These are phyloP conservation scores for Camponotus pennsylvanicus DNA, from an alignment of 1,140 invertebrate species.

Conservation along the genomic window DNA sequence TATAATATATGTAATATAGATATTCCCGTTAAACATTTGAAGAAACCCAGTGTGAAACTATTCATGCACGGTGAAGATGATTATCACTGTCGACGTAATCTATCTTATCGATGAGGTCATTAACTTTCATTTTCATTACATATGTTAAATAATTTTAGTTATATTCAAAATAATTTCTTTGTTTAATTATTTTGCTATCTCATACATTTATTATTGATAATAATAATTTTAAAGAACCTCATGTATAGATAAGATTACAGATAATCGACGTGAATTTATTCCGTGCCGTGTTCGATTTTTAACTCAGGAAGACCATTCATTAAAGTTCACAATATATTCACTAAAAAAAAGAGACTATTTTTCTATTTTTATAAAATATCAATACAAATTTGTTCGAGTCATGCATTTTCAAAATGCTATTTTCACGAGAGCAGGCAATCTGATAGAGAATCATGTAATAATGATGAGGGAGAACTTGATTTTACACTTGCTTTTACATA, in stretches of 20 bases:
- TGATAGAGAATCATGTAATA: conserved; percentile 55
- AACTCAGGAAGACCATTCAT: conserved; percentile 9
- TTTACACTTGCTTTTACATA: conserved; percentile 79
- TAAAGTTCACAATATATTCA: not conserved
- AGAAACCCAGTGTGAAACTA: conserved; percentile 65
- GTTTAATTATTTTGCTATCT: not conserved
- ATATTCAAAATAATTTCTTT: not conserved
- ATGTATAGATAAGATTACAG: conserved; percentile 42
- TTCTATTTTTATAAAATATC: conserved; percentile 35
- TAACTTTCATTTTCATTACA: not conserved
- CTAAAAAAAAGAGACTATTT: not conserved
- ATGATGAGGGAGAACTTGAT: conserved; percentile 68
- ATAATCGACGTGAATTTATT: conserved; percentile 32
- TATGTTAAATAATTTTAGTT: not conserved
- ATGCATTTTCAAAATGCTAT: conserved; percentile 71
- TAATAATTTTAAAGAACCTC: conserved; percentile 53
- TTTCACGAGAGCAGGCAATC: conserved; percentile 67
- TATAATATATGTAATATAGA: too few relatives aligned
- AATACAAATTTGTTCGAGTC: conserved; percentile 51
- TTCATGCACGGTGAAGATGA: conserved; percentile 73
- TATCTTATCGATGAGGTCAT: conserved; percentile 56
- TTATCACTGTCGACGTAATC: conserved; percentile 22
- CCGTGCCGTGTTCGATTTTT: conserved; percentile 23
- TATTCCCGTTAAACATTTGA: not conserved
- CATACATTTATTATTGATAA: not conserved